A percentile compares a stretch with the other conserved stretches of the same genome.
phyloP scores from a whole-genome alignment of 2,797 vertebrate genomes.

The Avahi laniger region DNA sequence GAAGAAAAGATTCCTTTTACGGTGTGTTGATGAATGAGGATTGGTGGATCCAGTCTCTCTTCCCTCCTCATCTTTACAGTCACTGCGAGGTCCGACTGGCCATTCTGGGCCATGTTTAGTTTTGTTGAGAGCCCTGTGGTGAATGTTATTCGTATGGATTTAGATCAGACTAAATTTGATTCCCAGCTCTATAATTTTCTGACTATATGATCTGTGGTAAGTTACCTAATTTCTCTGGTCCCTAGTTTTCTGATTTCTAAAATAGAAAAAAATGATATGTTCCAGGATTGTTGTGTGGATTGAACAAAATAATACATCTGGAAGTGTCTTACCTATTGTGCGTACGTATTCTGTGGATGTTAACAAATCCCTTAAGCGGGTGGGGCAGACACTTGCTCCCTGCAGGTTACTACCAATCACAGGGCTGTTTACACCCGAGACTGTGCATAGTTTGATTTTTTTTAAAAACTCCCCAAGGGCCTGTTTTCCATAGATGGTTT shows the following conservation, averaged over 20 bases:
- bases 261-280: neutral
- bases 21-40: neutral
- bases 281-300: neutral
- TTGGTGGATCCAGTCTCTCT: neutral
- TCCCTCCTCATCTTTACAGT: neutral
- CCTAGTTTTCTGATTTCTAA: conserved; percentile 7
- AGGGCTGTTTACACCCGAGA: neutral
- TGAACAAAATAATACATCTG: conserved; percentile 10
- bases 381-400: neutral
- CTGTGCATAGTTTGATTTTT: neutral
- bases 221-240: conserved; percentile 28
- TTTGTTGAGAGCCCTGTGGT: neutral
- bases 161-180: neutral
- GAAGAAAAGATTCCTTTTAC: neutral
- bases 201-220: neutral
- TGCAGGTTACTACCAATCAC: neutral
- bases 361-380: neutral
- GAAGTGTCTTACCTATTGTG: neutral
- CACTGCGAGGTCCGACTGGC: neutral
- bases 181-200: neutral
- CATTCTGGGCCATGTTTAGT: neutral
- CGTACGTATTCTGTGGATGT: neutral
- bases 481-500: neutral
- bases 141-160: neutral
- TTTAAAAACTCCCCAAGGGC: neutral